Evolutionary conservation across 2,888 invertebrate species (phyloP).

Genomic region (Watsonalla cultraria): DNA sequence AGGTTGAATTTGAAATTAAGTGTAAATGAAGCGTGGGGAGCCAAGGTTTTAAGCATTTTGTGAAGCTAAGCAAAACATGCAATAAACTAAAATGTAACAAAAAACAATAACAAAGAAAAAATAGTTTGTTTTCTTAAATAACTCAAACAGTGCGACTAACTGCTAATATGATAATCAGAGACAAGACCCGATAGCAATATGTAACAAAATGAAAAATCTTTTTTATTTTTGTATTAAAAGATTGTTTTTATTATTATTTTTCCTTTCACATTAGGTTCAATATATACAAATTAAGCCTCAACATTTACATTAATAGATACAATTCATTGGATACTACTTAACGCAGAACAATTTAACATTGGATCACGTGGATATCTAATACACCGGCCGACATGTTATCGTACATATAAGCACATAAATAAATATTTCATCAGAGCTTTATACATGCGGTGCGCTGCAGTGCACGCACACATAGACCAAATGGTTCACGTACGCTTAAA

Average conservation of each 20-base stretch:
- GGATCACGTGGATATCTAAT: conserved; percentile 33
- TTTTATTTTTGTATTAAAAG: conserved; percentile 70
- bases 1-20: conserved; percentile 15
- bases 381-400: conserved; percentile 34
- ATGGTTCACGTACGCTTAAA: too few relatives aligned
- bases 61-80: conserved; percentile 53
- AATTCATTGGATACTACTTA: conserved; percentile 55
- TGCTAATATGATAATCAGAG: conserved; percentile 59
- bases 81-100: conserved; percentile 35
- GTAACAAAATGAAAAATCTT: conserved; percentile 58
- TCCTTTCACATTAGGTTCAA: conserved; percentile 72
- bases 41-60: conserved; percentile 31
- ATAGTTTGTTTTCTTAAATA: conserved; percentile 40
- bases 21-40: conserved; percentile 33
- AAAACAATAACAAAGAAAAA: conserved; percentile 29
- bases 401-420: too few relatives aligned
- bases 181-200: conserved; percentile 56
- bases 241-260: conserved; percentile 64
- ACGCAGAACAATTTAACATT: conserved; percentile 50
- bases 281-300: conserved; percentile 76
- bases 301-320: conserved; percentile 73
- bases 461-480: too few relatives aligned
- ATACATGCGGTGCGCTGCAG: too few relatives aligned
- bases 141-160: conserved; percentile 41
- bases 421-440: too few relatives aligned